Evolutionary conservation across 1,140 invertebrate genomes (phyloP), one percentile per base, ranked within the genome.

Genomic region (Campodea augens): DNA sequence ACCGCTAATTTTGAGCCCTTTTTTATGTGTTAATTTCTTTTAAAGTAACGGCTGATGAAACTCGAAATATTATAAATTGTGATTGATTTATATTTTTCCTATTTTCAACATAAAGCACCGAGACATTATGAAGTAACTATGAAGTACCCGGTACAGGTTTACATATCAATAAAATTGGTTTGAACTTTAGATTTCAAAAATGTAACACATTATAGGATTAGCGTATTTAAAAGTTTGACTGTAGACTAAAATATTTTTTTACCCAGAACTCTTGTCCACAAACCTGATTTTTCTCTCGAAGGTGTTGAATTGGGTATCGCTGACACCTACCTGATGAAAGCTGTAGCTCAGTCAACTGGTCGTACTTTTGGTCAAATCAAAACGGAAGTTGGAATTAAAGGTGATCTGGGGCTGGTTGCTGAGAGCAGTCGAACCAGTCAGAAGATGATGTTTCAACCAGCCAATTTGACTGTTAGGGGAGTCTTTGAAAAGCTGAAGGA

Each of bases 351-450:
- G 60, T 79, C 85, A 38, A 96, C 90, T 36, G 91, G 91, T 5
- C 69, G 90, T 54, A 78, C 78, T 39, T 52, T 89, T 37, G 76
- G 78, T 2, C 85, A 92, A 60, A 79, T 98, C 32, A 91, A 90
- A 64, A 60, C 68, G 1, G 87, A 95, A 52, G 74, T 76, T 3
- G 75, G 77, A 47, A 63, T 70, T 51, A 73, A 71, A 51, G 92
- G 92, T 4, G 93, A 99, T 67, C 65, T 98, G 12, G 92, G 91
- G 3, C 64, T 83, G n/a, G 86, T 92, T 5, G 92, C 92, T 3
- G 88, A 97, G 70, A 73, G 73, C 49, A 91, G 87, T 54, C 74
- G 86, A 46, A 76, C 77, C 27, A 88, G 78, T 57, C 95, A 98
- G 62, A 70, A 77, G 53, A 88, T 82, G 55, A 84, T 98, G 75